Evolutionary conservation across 2,113 vertebrate genomes (phyloP), one percentile per base, ranked within the genome.

Genomic region (Eretmochelys imbricata): DNA sequence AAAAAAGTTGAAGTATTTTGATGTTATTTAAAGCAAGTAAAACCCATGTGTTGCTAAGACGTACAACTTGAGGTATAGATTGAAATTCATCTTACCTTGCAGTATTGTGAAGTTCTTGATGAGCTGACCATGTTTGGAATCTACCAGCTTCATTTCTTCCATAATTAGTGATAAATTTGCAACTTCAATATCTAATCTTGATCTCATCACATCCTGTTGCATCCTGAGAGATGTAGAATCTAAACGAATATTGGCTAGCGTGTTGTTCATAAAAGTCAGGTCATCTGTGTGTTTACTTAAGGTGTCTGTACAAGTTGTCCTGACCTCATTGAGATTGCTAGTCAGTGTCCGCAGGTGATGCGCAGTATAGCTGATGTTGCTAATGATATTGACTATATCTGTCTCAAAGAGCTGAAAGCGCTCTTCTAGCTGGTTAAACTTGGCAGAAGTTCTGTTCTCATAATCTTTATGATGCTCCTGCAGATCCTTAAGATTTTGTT

Each of bases 121-220:
- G 31, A 99, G 99, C 87, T 99, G 99, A 20, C 99, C 99, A 84
- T 99, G 99, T 94, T 99, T 99, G 96, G 98, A 99, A 98, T 99
- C 99, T 51, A 99, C 99, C 72, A 99, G 95, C 94, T 99, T 99
- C 99, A 99, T 99, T 98, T 99, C 99, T 97, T 99, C 99, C 99
- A 99, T 99, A 89, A 99, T 98, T 82, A 99, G 97, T 1, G 99
- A 99, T 88, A 99, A 98, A 93, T 98, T 99, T 94, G 98, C 99
- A 93, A 99, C 99, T 98, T 99, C 99, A 48, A 98, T 99, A 93
- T 99, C 99, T 97, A 99, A 95, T 84, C 99, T 98, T 2, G 98
- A 98, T 46, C 98, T 98, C 98, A 99, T 98, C 90, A 98, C 98
- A 80, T 99, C 99, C 96, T 99, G 99, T 62, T 99, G 99, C 89